phyloP scores from a whole-genome alignment of 2,888 invertebrate genomes.

The Sarcophaga caerulescens region DNA sequence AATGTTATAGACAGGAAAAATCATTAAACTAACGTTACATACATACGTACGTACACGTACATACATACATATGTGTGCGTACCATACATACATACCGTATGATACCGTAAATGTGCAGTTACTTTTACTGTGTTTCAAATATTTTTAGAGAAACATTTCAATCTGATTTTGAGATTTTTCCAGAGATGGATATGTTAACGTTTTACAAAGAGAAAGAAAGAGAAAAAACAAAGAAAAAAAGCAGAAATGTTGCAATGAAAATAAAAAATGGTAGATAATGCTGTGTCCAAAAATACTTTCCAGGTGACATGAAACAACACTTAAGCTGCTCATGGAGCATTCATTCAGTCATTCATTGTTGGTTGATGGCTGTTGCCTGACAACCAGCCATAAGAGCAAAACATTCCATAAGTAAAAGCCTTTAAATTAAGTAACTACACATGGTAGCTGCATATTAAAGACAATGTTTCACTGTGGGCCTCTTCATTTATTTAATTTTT shows the following conservation, averaged over 20 bases:
- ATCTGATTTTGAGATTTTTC: constrained; percentile 14
- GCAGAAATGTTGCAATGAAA: constrained; percentile 49
- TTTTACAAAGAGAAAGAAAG: background rate
- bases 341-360: constrained; percentile 24
- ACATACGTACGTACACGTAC: background rate
- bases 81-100: background rate
- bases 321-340: constrained; percentile 74
- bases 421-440: constrained; percentile 14
- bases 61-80: background rate
- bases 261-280: constrained; percentile 77
- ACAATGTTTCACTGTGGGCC: background rate
- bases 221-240: constrained; percentile 16
- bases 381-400: background rate
- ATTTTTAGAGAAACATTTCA: constrained; percentile 36
- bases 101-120: background rate
- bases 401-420: constrained; percentile 70
- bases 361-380: constrained; percentile 2
- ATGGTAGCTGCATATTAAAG: background rate
- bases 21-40: constrained; percentile 10
- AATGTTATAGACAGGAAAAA: constrained; percentile 27
- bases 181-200: constrained; percentile 42
- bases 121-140: constrained; percentile 22
- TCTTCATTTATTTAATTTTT: background rate
- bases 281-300: constrained; percentile 81
- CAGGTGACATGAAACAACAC: constrained; percentile 82